These are phyloP conservation scores for Myotis brandtii DNA, from an alignment of 2,113 vertebrate genomes.

Conservation along the genomic window DNA sequence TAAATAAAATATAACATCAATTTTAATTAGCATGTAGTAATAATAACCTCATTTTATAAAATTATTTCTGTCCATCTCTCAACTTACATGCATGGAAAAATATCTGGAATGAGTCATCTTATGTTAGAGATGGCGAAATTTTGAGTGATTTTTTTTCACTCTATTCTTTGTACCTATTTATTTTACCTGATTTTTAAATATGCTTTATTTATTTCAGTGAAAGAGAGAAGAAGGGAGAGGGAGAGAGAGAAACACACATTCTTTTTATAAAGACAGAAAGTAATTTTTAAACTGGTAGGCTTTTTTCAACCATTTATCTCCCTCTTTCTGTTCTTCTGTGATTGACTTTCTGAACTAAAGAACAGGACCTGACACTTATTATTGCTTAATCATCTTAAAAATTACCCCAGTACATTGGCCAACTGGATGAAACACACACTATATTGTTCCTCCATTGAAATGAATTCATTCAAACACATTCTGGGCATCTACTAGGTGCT, in stretches of 20 bases:
- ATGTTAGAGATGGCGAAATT: not conserved
- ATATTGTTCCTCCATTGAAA: not conserved
- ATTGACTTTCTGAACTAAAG: conserved; percentile 17
- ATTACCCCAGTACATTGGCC: not conserved
- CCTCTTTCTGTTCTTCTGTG: conserved; percentile 1
- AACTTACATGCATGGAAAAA: not conserved
- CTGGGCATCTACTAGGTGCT: not conserved
- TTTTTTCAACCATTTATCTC: not conserved
- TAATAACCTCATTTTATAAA: not conserved
- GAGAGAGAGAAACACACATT: not conserved
- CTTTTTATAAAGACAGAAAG: conserved; percentile 24
- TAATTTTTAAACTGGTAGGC: not conserved
- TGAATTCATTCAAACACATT: conserved; percentile 46
- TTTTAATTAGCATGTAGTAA: not conserved
- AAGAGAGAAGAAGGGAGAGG: not conserved
- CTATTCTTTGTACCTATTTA: conserved; percentile 1
- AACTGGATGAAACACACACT: not conserved
- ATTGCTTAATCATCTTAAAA: conserved; percentile 51
- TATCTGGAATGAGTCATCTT: not conserved
- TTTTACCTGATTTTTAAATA: not conserved
- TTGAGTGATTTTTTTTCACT: not conserved
- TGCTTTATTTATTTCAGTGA: not conserved
- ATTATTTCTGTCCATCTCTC: not conserved
- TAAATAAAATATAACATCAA: conserved; percentile 2
- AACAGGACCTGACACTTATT: not conserved